phyloP scores from a whole-genome alignment of 2,888 invertebrate species.

The Eupithecia inturbata region DNA sequence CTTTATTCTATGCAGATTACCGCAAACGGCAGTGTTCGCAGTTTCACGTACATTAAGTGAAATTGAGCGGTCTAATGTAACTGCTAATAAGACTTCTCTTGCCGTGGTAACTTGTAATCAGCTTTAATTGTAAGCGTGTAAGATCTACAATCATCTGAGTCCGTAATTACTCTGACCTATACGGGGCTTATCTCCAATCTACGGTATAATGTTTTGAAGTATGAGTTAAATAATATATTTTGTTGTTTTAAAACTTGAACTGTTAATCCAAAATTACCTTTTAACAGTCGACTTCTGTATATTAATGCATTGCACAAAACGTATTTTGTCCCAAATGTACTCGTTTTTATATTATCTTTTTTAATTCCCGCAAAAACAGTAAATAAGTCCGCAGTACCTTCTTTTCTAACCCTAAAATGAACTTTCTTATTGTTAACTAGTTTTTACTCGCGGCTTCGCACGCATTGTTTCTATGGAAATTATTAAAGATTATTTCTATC shows the following conservation, averaged over 20 bases:
- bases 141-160: conserved; percentile 14
- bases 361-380: too few relatives aligned
- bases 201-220: not conserved
- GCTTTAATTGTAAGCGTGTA: conserved; percentile 14
- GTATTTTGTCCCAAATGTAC: too few relatives aligned
- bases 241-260: not conserved
- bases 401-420: not conserved
- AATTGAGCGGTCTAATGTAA: conserved; percentile 29
- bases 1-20: conserved; percentile 6
- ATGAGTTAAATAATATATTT: not conserved
- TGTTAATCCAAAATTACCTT: not conserved
- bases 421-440: too few relatives aligned
- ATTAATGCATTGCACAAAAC: too few relatives aligned
- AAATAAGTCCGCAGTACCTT: too few relatives aligned
- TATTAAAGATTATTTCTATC: too few relatives aligned
- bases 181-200: not conserved
- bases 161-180: conserved; percentile 6
- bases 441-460: too few relatives aligned
- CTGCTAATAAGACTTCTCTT: conserved; percentile 24
- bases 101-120: conserved; percentile 23
- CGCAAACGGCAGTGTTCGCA: conserved; percentile 16
- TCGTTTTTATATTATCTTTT: too few relatives aligned
- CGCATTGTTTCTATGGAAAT: too few relatives aligned
- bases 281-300: too few relatives aligned
- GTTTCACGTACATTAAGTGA: conserved; percentile 25